A percentile compares a stretch with the other conserved stretches of the same genome.
phyloP scores from a whole-genome alignment of 1,140 invertebrate genomes.

The Ylistrum balloti region DNA sequence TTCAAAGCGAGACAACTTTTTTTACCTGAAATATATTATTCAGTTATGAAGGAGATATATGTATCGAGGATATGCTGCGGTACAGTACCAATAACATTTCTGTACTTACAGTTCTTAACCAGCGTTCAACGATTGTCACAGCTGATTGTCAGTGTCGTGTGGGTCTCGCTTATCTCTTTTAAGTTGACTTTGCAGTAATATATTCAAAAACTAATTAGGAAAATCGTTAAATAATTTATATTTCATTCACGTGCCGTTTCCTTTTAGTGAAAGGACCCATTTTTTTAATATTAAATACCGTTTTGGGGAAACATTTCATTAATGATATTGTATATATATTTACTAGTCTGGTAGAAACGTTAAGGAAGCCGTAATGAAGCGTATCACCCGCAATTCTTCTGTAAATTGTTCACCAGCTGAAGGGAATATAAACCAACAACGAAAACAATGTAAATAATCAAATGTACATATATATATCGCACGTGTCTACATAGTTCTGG shows the following conservation, averaged over 20 bases:
- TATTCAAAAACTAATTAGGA: conserved; percentile 26
- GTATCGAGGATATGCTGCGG: background rate
- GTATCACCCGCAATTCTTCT: background rate
- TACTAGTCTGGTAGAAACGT: background rate
- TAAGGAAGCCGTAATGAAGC: background rate
- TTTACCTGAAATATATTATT: no score
- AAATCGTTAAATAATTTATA: background rate
- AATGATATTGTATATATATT: background rate
- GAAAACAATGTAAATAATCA: background rate
- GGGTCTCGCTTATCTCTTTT: background rate
- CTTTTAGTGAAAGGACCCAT: background rate
- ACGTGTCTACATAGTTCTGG: background rate
- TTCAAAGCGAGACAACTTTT: no score
- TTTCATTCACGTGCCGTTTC: background rate
- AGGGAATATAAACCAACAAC: background rate
- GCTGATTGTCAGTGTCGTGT: background rate
- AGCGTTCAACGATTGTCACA: background rate
- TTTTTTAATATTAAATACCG: conserved; percentile 4
- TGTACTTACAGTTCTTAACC: background rate
- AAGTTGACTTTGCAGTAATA: background rate
- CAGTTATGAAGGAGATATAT: no score
- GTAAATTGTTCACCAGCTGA: background rate
- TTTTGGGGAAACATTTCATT: background rate
- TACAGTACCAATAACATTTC: background rate
- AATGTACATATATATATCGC: background rate